Percentiles rank a stretch among this genome's conserved stretches.
Conservation (phyloP, 1,140 invertebrate species). For the Macrostomum lignano region DNA sequence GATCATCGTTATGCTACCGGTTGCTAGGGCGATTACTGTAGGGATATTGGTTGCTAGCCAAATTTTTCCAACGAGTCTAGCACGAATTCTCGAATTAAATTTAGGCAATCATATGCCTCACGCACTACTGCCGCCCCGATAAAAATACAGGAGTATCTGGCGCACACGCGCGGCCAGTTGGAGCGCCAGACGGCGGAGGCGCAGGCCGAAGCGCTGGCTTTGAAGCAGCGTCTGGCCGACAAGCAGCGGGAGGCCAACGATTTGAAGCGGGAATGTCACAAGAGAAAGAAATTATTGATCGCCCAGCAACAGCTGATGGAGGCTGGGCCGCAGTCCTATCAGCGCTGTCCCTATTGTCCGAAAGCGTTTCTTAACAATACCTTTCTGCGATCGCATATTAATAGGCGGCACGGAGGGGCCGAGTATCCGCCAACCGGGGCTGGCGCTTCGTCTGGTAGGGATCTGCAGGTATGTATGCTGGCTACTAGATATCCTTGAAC, state of each 20-base stretch:
- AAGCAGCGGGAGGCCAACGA: no score
- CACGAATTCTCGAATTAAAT: no score
- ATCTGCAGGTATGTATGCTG: no score
- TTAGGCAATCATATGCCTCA: no score
- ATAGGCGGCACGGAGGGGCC: constrained; percentile 19
- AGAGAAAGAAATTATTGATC: constrained; percentile 23
- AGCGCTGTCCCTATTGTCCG: constrained; percentile 25
- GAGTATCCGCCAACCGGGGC: no score
- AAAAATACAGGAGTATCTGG: constrained; percentile 13
- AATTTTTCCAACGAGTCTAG: neutral
- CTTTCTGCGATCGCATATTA: constrained; percentile 23
- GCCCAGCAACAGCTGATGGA: constrained; percentile 25
- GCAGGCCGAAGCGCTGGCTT: no score
- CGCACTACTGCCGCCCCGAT: constrained; percentile 15
- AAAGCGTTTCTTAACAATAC: constrained; percentile 25
- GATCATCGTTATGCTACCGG: neutral
- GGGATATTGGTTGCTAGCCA: neutral
- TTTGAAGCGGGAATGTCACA: constrained; percentile 25
- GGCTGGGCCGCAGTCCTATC: constrained; percentile 18
- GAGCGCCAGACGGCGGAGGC: no score
- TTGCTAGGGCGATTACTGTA: no score
- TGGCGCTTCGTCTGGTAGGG: no score
- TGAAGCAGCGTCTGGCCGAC: no score
- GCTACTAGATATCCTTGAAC: no score
- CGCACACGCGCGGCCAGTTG: constrained; percentile 17